Percentiles rank a stretch among this genome's conserved stretches.
Conservation (phyloP, 2,113 vertebrate genomes). For the Coregonus clupeaformis region DNA sequence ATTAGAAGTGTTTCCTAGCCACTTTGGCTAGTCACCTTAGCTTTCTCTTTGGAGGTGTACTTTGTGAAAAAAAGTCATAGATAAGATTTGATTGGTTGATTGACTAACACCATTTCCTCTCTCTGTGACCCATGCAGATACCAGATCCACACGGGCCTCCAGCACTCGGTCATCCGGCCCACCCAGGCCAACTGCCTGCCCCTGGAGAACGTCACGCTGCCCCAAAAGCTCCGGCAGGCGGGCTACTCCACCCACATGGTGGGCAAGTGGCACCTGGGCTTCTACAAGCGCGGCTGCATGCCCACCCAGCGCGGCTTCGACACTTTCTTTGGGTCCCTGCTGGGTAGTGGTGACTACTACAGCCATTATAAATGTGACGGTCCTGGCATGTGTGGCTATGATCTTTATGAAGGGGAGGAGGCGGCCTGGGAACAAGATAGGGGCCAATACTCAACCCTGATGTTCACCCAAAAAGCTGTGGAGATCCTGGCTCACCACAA, state of each 20-base stretch:
- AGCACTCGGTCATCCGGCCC: conserved; percentile 93
- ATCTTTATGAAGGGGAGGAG: conserved; percentile 90
- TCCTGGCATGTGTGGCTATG: conserved; percentile 90
- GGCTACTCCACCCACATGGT: conserved; percentile 97
- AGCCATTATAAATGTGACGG: conserved; percentile 96
- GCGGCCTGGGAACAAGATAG: conserved; percentile 92
- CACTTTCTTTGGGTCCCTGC: conserved; percentile 92
- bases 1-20: too few species aligned
- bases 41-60: too few species aligned
- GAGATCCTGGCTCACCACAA: conserved; percentile 84
- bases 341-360: conserved; percentile 95
- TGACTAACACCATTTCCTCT: conserved; percentile 10
- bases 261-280: conserved; percentile 97
- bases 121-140: conserved; percentile 75
- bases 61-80: too few species aligned
- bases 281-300: conserved; percentile 91
- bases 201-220: conserved; percentile 88
- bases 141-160: conserved; percentile 97
- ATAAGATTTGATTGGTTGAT: neutral
- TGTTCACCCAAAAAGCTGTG: conserved; percentile 91
- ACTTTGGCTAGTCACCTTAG: too few species aligned
- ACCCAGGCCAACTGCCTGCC: conserved; percentile 94
- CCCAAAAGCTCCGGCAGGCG: conserved; percentile 89
- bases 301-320: conserved; percentile 94
- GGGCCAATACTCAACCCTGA: conserved; percentile 90